Conservation (phyloP, 2,888 invertebrate species). For the Iphiclides podalirius region DNA sequence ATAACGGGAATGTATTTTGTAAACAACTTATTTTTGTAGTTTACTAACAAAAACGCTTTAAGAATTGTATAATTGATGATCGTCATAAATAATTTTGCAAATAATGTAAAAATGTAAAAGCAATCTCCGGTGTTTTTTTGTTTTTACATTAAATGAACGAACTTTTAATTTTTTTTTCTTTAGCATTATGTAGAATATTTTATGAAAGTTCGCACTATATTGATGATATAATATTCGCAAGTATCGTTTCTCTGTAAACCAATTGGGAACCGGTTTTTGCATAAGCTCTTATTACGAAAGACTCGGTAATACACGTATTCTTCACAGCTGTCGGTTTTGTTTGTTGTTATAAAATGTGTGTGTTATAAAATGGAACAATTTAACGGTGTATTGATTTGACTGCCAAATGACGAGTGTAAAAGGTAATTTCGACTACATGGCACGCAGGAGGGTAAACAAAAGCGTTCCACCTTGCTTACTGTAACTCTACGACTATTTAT, state of each 20-base stretch:
- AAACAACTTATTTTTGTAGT: no score
- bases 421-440: background rate
- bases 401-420: background rate
- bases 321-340: background rate
- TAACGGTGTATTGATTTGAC: no score
- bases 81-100: no score
- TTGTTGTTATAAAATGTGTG: no score
- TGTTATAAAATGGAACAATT: no score
- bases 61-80: no score
- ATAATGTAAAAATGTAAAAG: no score
- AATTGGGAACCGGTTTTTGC: conserved; percentile 4
- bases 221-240: background rate
- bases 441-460: background rate
- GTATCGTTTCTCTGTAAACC: background rate
- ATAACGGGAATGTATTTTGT: no score
- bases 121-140: no score
- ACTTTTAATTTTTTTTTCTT: no score
- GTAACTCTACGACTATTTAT: background rate
- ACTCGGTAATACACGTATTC: background rate
- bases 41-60: no score
- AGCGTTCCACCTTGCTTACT: background rate
- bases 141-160: no score
- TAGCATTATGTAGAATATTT: background rate
- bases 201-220: background rate
- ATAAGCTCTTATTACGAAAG: background rate